phyloP scores from a whole-genome alignment of 2,797 vertebrate genomes.

The Clarias fuscus region DNA sequence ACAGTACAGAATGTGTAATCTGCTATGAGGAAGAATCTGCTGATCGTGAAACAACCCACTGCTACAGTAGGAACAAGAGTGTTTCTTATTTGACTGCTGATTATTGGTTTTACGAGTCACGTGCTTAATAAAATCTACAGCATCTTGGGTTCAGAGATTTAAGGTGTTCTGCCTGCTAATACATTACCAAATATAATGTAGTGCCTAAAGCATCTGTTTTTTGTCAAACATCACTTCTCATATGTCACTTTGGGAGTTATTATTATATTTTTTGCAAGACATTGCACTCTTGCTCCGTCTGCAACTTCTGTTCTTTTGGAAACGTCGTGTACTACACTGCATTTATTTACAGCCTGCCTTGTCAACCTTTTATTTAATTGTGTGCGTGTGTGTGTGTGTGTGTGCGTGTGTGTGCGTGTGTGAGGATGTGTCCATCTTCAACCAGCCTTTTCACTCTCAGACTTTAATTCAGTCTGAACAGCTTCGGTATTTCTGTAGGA shows the following conservation, averaged over 20 bases:
- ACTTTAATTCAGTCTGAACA: constrained; percentile 40
- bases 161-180: constrained; percentile 3
- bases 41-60: not conserved
- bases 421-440: not conserved
- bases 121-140: not conserved
- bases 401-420: not conserved
- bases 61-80: too few species aligned
- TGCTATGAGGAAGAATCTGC: not conserved
- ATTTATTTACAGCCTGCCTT: constrained; percentile 5
- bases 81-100: not conserved
- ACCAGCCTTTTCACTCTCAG: not conserved
- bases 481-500: constrained; percentile 50
- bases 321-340: not conserved
- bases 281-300: not conserved
- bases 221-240: not conserved
- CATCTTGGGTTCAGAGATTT: not conserved
- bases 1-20: not conserved
- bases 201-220: not conserved
- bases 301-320: not conserved
- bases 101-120: not conserved
- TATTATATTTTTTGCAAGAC: not conserved
- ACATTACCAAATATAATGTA: not conserved
- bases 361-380: not conserved
- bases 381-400: not conserved
- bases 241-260: not conserved